These are phyloP conservation scores for Epistrophella euchroma DNA, from an alignment of 2,888 invertebrate species.

Conservation along the genomic window DNA sequence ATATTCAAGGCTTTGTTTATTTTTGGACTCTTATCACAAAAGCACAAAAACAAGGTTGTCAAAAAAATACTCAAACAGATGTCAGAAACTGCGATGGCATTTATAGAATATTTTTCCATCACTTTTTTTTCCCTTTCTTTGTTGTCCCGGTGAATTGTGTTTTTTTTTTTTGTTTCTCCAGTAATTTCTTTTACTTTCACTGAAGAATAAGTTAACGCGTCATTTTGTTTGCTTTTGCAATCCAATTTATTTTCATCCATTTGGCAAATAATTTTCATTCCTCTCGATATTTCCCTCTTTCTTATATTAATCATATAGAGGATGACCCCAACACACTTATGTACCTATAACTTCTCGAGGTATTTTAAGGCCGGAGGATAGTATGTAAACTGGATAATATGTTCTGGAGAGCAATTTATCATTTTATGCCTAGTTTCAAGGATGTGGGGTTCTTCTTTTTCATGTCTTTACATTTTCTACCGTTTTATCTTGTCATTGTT, in stretches of 20 bases:
- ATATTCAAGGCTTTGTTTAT: conserved; percentile 36
- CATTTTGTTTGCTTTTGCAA: conserved; percentile 16
- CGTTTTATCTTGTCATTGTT: conserved; percentile 5
- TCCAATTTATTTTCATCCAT: conserved; percentile 27
- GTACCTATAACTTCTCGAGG: not conserved
- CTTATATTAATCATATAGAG: not conserved
- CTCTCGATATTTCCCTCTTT: not conserved
- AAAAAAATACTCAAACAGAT: conserved; percentile 52
- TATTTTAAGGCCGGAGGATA: conserved; percentile 13
- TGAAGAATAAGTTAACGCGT: conserved; percentile 9
- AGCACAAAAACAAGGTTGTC: conserved; percentile 40
- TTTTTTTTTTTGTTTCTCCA: not conserved
- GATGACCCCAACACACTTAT: conserved; percentile 13
- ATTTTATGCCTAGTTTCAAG: conserved; percentile 1
- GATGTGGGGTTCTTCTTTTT: not conserved
- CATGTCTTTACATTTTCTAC: not conserved
- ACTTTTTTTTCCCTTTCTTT: not conserved
- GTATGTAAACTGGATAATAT: conserved; percentile 27
- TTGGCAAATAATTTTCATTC: conserved; percentile 12
- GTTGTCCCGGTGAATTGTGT: not conserved
- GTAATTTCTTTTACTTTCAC: not conserved
- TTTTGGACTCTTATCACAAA: conserved; percentile 38
- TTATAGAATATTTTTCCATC: conserved; percentile 53
- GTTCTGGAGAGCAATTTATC: conserved; percentile 33
- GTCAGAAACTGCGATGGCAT: conserved; percentile 63